phyloP scores from a whole-genome alignment of 1,140 invertebrate genomes.

The Lutraria rhynchaena region DNA sequence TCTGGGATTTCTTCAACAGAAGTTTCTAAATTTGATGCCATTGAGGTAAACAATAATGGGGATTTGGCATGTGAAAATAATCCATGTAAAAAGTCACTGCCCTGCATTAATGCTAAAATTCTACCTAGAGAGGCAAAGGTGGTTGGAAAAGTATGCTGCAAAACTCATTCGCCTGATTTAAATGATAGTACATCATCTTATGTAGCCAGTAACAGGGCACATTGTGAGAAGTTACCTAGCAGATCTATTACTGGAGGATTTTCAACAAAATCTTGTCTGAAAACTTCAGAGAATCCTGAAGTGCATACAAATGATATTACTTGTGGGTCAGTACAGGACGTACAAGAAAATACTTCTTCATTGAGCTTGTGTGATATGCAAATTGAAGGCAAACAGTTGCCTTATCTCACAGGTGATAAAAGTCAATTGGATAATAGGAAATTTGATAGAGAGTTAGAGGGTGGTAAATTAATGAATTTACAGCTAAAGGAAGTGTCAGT shows the following conservation, averaged over 20 bases:
- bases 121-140: slow-evolving; percentile 11
- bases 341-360: slow-evolving; percentile 12
- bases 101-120: slow-evolving; percentile 20
- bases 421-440: slow-evolving; percentile 43
- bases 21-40: neutral
- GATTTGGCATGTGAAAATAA: neutral
- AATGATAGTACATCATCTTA: slow-evolving; percentile 21
- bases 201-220: neutral
- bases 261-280: slow-evolving; percentile 1
- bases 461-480: slow-evolving; percentile 27
- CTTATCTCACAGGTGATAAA: slow-evolving; percentile 42
- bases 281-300: slow-evolving; percentile 31
- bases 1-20: neutral
- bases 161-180: slow-evolving; percentile 34
- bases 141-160: slow-evolving; percentile 10
- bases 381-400: slow-evolving; percentile 38
- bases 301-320: slow-evolving; percentile 1
- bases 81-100: neutral
- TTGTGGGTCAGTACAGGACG: slow-evolving; percentile 32
- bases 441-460: slow-evolving; percentile 29
- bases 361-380: slow-evolving; percentile 20
- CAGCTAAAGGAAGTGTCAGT: slow-evolving; percentile 29
- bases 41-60: neutral
- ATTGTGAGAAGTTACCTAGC: neutral
- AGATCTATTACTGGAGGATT: slow-evolving; percentile 10